These are phyloP conservation scores for Silurus aristotelis DNA, from an alignment of 2,797 vertebrate species.

Conservation along the genomic window DNA sequence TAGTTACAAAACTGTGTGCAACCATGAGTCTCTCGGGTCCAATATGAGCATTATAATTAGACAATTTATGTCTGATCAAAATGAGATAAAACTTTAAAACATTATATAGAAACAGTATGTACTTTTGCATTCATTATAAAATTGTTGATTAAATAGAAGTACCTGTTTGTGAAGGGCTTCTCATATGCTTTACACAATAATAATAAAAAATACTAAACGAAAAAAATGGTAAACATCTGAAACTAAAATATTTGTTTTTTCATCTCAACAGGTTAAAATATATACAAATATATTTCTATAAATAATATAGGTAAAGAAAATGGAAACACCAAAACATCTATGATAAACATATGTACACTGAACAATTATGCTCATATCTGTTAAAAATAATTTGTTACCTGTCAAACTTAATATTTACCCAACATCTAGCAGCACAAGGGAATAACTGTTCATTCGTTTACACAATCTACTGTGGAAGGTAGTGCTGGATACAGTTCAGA, in stretches of 20 bases:
- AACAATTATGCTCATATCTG: constrained; percentile 46
- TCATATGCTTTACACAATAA: constrained; percentile 28
- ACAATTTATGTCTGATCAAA: background rate
- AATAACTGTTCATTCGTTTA: constrained; percentile 61
- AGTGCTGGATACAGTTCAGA: constrained; percentile 47
- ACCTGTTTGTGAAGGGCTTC: constrained; percentile 20
- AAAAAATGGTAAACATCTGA: constrained; percentile 27
- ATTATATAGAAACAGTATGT: background rate
- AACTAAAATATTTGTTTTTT: constrained; percentile 43
- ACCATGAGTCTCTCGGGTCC: background rate
- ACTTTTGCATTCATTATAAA: constrained; percentile 8
- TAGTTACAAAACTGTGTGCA: background rate
- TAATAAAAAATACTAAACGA: constrained; percentile 24
- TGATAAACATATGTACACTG: constrained; percentile 52
- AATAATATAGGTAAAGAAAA: constrained; percentile 58
- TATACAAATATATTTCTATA: constrained; percentile 61
- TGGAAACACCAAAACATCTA: constrained; percentile 51
- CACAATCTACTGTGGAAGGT: constrained; percentile 49
- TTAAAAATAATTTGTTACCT: constrained; percentile 51
- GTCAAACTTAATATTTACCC: constrained; percentile 48
- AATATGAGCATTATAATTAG: background rate
- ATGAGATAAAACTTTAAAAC: background rate
- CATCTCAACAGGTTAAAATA: constrained; percentile 36
- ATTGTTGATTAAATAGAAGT: constrained; percentile 19
- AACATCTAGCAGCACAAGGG: constrained; percentile 75